A percentile compares a stretch with the other conserved stretches of the same genome.
phyloP scores from a whole-genome alignment of 2,797 vertebrate genomes.

The Cryptoblepharus egeriae region DNA sequence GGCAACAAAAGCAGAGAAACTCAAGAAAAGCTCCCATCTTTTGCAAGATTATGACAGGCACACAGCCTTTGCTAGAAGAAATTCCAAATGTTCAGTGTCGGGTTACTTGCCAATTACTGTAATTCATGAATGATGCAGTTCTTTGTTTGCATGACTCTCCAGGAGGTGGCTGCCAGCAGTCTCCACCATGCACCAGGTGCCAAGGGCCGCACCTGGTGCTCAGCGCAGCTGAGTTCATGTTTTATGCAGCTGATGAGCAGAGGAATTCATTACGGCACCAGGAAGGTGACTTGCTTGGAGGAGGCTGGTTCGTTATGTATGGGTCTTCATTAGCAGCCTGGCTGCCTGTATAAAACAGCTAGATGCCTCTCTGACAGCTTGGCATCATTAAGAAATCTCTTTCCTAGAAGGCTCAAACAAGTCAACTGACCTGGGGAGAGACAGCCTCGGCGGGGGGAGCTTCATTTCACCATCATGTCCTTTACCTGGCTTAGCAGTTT shows the following conservation, averaged over 20 bases:
- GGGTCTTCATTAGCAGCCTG: not conserved
- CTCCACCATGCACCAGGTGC: not conserved
- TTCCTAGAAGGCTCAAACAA: not conserved
- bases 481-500: not conserved
- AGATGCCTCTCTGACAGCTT: not conserved
- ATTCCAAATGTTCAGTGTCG: not conserved
- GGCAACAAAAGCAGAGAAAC: not conserved
- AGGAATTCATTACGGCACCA: not conserved
- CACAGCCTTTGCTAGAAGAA: not conserved
- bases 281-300: not conserved
- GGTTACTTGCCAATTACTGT: not conserved
- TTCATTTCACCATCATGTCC: not conserved
- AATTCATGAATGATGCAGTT: not conserved
- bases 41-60: not conserved
- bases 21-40: too few relatives aligned
- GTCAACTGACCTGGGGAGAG: not conserved
- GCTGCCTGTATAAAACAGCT: not conserved
- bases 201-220: accelerated
- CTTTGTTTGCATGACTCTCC: not conserved
- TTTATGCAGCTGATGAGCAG: not conserved
- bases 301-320: not conserved
- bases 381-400: not conserved
- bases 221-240: not conserved
- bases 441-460: not conserved
- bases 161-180: not conserved